Evolutionary conservation across 2,113 vertebrate genomes (phyloP).

Genomic region (Eretmochelys imbricata): DNA sequence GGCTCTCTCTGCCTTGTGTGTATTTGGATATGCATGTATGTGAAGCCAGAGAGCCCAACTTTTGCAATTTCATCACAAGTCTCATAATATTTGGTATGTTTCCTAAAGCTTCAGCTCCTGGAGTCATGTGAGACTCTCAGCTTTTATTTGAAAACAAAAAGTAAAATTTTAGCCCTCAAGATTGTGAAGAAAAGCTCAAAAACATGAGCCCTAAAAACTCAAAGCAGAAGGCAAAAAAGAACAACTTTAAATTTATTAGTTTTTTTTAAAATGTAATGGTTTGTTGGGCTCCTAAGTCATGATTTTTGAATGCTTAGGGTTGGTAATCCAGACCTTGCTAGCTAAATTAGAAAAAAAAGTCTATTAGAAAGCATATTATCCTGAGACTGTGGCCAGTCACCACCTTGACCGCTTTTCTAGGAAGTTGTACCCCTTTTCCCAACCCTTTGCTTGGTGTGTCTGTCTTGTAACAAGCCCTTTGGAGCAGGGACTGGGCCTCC

Average conservation of each 20-base stretch:
- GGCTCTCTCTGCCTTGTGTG: neutral
- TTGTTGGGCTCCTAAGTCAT: neutral
- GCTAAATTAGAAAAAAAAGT: neutral
- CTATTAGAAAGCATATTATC: neutral
- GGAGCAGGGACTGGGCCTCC: slow-evolving; percentile 53
- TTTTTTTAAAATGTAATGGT: neutral
- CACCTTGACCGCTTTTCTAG: neutral
- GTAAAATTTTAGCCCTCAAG: neutral
- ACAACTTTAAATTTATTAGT: neutral
- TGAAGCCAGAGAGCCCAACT: neutral
- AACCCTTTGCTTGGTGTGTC: slow-evolving; percentile 19
- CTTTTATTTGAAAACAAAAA: neutral
- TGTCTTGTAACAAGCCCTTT: slow-evolving; percentile 30
- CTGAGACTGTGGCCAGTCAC: neutral
- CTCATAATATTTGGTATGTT: neutral
- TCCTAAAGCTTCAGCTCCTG: neutral
- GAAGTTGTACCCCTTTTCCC: neutral
- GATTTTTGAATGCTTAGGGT: neutral
- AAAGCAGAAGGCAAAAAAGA: neutral
- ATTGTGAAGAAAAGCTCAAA: neutral
- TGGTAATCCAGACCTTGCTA: neutral
- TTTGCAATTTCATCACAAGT: neutral
- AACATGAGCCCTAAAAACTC: neutral
- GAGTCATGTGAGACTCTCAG: neutral
- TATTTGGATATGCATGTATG: neutral